phyloP scores from a whole-genome alignment of 2,113 vertebrate species.

The Otolemur garnettii region DNA sequence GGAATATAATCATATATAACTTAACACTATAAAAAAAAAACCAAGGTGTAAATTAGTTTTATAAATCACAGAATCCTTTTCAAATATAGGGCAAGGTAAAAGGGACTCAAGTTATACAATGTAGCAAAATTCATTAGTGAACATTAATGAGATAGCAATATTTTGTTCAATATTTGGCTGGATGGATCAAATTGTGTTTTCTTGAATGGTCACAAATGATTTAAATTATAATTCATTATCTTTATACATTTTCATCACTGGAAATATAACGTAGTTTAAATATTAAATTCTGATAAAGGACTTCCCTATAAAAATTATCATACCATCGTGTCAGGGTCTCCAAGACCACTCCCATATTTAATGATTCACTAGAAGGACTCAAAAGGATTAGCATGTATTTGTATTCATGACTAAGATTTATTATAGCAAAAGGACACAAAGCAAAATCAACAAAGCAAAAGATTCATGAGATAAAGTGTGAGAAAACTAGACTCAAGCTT shows the following conservation, averaged over 20 bases:
- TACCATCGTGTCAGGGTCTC: background rate
- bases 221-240: conserved; percentile 19
- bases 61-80: conserved; percentile 18
- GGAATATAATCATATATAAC: background rate
- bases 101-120: background rate
- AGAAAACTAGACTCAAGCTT: background rate
- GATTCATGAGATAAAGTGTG: background rate
- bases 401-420: background rate
- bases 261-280: conserved; percentile 29
- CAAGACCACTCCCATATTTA: background rate
- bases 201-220: conserved; percentile 4
- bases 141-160: background rate
- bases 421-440: background rate
- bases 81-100: background rate
- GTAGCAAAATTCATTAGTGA: background rate
- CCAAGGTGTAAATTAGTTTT: background rate
- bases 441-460: background rate
- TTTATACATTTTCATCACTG: conserved; percentile 9
- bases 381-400: background rate
- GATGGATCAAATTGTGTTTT: background rate
- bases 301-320: background rate
- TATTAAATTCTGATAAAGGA: background rate
- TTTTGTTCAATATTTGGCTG: background rate
- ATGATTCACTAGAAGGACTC: background rate
- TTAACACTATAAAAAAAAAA: conserved; percentile 26